phyloP scores from a whole-genome alignment of 1,140 invertebrate genomes.

The Agrypnia vestita region DNA sequence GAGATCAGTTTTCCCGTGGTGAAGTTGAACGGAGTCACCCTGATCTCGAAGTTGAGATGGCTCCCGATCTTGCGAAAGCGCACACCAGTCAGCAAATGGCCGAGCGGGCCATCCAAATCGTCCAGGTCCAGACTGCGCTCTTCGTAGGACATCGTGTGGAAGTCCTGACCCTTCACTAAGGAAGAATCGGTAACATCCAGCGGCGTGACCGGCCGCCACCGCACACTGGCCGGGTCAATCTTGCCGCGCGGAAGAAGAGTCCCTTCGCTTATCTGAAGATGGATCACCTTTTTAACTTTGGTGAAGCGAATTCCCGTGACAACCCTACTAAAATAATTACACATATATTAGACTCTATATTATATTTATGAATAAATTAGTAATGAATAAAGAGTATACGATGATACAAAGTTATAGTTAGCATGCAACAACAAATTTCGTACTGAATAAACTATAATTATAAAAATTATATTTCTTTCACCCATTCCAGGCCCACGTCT shows the following conservation, averaged over 20 bases:
- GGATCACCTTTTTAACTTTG: conserved; percentile 84
- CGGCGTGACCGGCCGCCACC: conserved; percentile 80
- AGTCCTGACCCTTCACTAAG: conserved; percentile 77
- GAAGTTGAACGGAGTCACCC: conserved; percentile 85
- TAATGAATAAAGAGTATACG: too few species aligned
- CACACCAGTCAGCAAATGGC: conserved; percentile 80
- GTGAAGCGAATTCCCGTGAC: conserved; percentile 84
- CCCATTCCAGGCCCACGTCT: too few species aligned
- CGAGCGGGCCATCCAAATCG: conserved; percentile 77
- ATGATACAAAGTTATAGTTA: too few species aligned
- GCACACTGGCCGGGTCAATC: conserved; percentile 75
- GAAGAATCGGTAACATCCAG: conserved; percentile 62
- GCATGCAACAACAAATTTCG: too few species aligned
- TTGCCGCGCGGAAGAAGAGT: conserved; percentile 76
- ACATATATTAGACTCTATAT: not conserved
- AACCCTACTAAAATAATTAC: conserved; percentile 73
- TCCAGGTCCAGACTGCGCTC: conserved; percentile 86
- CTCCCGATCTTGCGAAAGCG: conserved; percentile 84
- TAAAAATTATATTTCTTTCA: too few species aligned
- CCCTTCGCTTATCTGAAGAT: conserved; percentile 88
- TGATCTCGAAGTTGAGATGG: conserved; percentile 89
- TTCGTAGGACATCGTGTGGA: conserved; percentile 84
- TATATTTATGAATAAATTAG: not conserved
- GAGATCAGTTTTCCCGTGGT: conserved; percentile 79
- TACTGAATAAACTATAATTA: too few species aligned